Percentiles rank a stretch among this genome's conserved stretches.
Evolutionary conservation across 2,797 vertebrate genomes (phyloP).

Genomic region (Neosilurus hyrtlii): DNA sequence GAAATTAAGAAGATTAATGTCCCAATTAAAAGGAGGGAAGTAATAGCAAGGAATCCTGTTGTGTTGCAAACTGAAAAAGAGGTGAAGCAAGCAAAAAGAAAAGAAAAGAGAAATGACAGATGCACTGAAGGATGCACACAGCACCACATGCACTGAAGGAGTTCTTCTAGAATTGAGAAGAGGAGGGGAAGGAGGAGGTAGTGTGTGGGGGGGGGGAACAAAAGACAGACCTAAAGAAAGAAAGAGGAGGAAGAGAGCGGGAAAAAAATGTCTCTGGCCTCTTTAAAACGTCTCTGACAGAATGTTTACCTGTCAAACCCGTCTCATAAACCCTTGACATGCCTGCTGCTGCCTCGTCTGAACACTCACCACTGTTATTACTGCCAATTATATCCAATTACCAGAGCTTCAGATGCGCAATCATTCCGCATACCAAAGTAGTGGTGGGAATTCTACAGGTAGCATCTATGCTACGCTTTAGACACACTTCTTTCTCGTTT

Average conservation of each 20-base stretch:
- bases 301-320: constrained; percentile 50
- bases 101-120: constrained; percentile 27
- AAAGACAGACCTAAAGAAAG: background rate
- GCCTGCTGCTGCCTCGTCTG: constrained; percentile 30
- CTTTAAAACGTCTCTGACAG: constrained; percentile 49
- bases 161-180: constrained; percentile 1
- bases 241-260: background rate
- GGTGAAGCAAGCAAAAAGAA: constrained; percentile 37
- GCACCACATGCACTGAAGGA: constrained; percentile 25
- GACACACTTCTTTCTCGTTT: background rate
- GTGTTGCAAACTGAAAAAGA: constrained; percentile 42
- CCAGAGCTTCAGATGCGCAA: constrained; percentile 62
- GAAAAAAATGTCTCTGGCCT: constrained; percentile 26
- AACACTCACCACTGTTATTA: constrained; percentile 51
- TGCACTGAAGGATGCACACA: constrained; percentile 13
- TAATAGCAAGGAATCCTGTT: constrained; percentile 41
- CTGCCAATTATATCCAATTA: constrained; percentile 68
- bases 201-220: background rate
- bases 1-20: constrained; percentile 48
- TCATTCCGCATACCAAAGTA: constrained; percentile 64
- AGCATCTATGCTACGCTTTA: constrained; percentile 48
- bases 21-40: constrained; percentile 46
- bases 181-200: background rate
- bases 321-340: constrained; percentile 46
- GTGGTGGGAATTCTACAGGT: constrained; percentile 62